Percentiles rank a stretch among this genome's conserved stretches.
Evolutionary conservation across 2,797 vertebrate genomes (phyloP).

Genomic region (Acanthurus tractus): DNA sequence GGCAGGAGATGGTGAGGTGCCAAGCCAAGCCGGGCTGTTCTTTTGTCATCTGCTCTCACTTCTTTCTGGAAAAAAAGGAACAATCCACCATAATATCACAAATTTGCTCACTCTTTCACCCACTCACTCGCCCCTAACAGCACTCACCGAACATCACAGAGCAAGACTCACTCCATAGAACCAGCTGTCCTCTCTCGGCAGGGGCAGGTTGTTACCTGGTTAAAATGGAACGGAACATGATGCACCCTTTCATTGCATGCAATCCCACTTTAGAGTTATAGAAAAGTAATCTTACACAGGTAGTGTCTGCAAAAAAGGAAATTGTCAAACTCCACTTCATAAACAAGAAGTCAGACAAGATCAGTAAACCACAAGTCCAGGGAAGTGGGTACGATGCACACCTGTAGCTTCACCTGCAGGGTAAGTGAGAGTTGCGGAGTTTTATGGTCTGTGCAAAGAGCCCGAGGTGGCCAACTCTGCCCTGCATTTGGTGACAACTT

Average conservation of each 20-base stretch:
- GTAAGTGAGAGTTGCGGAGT: slow-evolving; percentile 17
- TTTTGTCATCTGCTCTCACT: slow-evolving; percentile 79
- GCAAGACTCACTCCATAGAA: slow-evolving; percentile 27
- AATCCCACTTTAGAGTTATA: slow-evolving; percentile 38
- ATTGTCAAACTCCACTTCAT: too few species aligned
- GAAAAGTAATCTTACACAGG: not conserved
- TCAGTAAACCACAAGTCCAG: not conserved
- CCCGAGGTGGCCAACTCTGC: slow-evolving; percentile 31
- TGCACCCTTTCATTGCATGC: slow-evolving; percentile 54
- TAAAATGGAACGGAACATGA: slow-evolving; percentile 25
- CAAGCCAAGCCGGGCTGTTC: slow-evolving; percentile 83
- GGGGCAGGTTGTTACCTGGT: slow-evolving; percentile 28
- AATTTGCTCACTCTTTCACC: slow-evolving; percentile 63
- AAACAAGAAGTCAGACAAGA: not conserved
- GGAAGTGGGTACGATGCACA: not conserved
- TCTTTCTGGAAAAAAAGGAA: slow-evolving; percentile 55
- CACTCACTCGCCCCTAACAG: slow-evolving; percentile 52
- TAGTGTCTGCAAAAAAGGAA: not conserved
- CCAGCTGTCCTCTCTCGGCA: slow-evolving; percentile 30
- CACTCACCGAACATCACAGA: slow-evolving; percentile 38
- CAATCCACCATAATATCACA: slow-evolving; percentile 58
- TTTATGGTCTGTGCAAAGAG: slow-evolving; percentile 19
- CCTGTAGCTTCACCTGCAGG: slow-evolving; percentile 10
- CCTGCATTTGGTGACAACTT: slow-evolving; percentile 27
- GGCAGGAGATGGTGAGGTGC: slow-evolving; percentile 70